phyloP scores from a whole-genome alignment of 2,113 vertebrate species.

The Brevimyrus niger region DNA sequence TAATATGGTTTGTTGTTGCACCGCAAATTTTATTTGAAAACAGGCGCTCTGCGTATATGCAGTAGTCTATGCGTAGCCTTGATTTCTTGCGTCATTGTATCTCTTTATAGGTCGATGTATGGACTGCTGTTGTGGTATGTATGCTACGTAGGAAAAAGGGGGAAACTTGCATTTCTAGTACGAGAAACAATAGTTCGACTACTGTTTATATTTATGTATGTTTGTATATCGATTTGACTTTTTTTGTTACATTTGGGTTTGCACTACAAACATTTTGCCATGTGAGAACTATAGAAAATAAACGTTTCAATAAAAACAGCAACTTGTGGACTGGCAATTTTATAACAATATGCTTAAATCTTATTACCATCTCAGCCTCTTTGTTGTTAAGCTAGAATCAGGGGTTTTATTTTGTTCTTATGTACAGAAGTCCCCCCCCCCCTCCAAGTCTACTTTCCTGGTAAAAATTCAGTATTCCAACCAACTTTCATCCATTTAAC shows the following conservation, averaged over 20 bases:
- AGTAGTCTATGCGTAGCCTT: not conserved
- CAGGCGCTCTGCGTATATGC: not conserved
- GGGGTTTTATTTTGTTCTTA: not conserved
- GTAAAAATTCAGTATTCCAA: not conserved
- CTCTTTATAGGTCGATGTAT: not conserved
- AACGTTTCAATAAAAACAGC: constrained; percentile 19
- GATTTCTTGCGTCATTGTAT: not conserved
- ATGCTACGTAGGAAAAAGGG: constrained; percentile 1
- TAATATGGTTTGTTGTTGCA: constrained; percentile 1
- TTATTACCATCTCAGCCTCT: not conserved
- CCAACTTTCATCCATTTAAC: not conserved
- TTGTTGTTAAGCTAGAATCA: not conserved
- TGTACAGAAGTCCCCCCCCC: not conserved
- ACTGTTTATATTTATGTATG: constrained; percentile 17
- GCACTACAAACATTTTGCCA: not conserved
- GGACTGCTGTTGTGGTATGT: constrained; percentile 1
- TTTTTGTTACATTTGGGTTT: constrained; percentile 5
- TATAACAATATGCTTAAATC: not conserved
- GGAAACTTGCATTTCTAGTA: not conserved
- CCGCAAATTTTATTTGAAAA: not conserved
- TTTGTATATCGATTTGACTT: constrained; percentile 19
- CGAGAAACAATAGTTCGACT: constrained; percentile 3
- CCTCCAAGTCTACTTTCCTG: not conserved
- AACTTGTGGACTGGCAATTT: not conserved
- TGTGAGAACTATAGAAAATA: constrained; percentile 18